Percentiles rank a stretch among this genome's conserved stretches.
phyloP scores from a whole-genome alignment of 2,113 vertebrate genomes.

The Actinemys pallida region DNA sequence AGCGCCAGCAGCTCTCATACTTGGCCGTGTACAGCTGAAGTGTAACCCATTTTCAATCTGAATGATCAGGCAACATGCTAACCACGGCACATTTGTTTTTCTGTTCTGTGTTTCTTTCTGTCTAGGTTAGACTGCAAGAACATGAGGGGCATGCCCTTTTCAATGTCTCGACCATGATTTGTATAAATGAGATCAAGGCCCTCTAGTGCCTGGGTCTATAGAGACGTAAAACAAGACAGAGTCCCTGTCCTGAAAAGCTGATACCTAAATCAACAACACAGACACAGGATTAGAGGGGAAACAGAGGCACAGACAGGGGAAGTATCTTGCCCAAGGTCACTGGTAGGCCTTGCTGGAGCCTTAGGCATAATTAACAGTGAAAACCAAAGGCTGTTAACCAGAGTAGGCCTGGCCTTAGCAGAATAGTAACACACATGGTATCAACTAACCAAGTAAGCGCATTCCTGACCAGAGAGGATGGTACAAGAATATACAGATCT shows the following conservation, averaged over 20 bases:
- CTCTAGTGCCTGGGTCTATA: background rate
- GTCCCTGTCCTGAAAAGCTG: background rate
- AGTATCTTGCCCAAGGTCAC: background rate
- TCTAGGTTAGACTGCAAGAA: background rate
- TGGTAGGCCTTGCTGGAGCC: no score
- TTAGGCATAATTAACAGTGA: no score
- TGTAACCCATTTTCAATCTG: background rate
- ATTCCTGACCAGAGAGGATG: no score
- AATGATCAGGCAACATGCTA: rapidly evolving
- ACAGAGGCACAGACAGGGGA: background rate
- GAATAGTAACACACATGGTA: no score
- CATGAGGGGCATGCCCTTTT: background rate
- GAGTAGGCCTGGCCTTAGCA: no score
- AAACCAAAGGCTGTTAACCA: no score
- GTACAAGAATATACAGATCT: no score
- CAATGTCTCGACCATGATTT: background rate
- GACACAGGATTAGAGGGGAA: background rate
- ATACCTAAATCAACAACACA: background rate
- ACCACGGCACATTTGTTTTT: background rate
- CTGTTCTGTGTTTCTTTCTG: background rate
- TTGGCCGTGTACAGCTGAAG: rapidly evolving
- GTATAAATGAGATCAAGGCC: background rate
- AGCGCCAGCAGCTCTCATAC: background rate
- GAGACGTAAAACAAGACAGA: background rate
- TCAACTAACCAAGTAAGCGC: no score